These are phyloP conservation scores for Drosophila neonasuta DNA, from an alignment of 2,888 invertebrate genomes.

Conservation along the genomic window DNA sequence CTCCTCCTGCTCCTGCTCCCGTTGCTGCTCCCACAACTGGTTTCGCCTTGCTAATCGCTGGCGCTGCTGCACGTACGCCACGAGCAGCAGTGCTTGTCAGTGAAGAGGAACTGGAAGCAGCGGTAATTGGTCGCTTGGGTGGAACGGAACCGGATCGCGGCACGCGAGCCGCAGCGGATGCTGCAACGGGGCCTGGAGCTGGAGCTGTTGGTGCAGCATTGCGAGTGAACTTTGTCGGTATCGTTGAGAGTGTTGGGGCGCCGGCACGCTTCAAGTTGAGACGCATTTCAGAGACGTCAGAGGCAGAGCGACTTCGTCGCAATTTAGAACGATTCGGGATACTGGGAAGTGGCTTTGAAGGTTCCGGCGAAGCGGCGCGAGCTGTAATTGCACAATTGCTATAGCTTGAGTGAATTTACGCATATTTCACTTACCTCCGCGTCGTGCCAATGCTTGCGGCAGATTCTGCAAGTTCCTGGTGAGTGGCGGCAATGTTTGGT, in stretches of 20 bases:
- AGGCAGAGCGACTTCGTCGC: conserved; percentile 78
- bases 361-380: conserved; percentile 77
- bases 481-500: conserved; percentile 43
- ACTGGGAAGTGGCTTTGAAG: conserved; percentile 20
- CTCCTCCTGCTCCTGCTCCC: conserved; percentile 1
- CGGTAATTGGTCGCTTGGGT: conserved; percentile 17
- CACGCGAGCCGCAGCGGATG: background rate
- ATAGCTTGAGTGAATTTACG: background rate
- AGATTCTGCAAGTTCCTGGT: conserved; percentile 59
- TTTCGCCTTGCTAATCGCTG: conserved; percentile 28
- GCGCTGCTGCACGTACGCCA: conserved; percentile 30
- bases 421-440: conserved; percentile 60
- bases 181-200: conserved; percentile 1
- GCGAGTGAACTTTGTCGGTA: conserved; percentile 75
- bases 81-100: background rate
- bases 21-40: conserved; percentile 5
- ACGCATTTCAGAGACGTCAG: conserved; percentile 70
- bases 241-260: conserved; percentile 73
- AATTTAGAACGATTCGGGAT: conserved; percentile 60
- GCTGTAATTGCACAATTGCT: conserved; percentile 44
- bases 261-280: conserved; percentile 68
- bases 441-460: conserved; percentile 35
- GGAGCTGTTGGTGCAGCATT: conserved; percentile 24
- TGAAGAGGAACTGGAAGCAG: conserved; percentile 2
- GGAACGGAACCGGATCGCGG: conserved; percentile 13